phyloP scores from a whole-genome alignment of 2,888 invertebrate species.

The Idaea straminata region DNA sequence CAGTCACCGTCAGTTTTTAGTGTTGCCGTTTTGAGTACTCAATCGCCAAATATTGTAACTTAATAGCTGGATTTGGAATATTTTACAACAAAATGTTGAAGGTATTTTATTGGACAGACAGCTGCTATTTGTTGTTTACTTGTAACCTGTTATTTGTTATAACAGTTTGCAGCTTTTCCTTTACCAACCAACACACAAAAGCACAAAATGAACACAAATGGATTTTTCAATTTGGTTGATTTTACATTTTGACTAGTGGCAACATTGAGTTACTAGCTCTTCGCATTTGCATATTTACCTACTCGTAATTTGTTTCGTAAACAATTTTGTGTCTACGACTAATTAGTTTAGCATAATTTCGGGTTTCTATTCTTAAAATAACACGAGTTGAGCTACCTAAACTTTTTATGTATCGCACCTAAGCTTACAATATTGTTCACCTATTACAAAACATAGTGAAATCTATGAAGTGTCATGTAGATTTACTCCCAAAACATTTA shows the following conservation, averaged over 20 bases:
- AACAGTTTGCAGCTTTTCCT: no score
- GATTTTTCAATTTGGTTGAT: neutral
- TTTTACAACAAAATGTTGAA: no score
- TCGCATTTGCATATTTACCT: neutral
- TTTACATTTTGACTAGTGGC: neutral
- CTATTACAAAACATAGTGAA: slow-evolving; percentile 1
- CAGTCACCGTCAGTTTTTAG: neutral
- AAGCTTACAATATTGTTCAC: neutral
- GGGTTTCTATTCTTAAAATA: slow-evolving; percentile 5
- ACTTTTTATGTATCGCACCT: neutral
- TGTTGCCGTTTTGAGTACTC: neutral
- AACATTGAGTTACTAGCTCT: neutral
- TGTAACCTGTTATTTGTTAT: no score
- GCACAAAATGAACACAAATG: no score
- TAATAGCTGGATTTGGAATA: no score
- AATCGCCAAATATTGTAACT: neutral
- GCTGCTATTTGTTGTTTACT: no score
- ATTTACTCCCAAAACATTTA: slow-evolving; percentile 28
- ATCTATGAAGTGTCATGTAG: slow-evolving; percentile 33
- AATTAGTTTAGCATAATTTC: neutral
- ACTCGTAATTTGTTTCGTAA: neutral
- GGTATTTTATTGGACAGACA: no score
- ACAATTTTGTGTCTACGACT: neutral
- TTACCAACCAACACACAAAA: no score
- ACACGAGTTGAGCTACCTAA: slow-evolving; percentile 4